Percentiles rank a stretch among this genome's conserved stretches.
Conservation (phyloP, 2,113 vertebrate species). For the Gorsachius goisagi region DNA sequence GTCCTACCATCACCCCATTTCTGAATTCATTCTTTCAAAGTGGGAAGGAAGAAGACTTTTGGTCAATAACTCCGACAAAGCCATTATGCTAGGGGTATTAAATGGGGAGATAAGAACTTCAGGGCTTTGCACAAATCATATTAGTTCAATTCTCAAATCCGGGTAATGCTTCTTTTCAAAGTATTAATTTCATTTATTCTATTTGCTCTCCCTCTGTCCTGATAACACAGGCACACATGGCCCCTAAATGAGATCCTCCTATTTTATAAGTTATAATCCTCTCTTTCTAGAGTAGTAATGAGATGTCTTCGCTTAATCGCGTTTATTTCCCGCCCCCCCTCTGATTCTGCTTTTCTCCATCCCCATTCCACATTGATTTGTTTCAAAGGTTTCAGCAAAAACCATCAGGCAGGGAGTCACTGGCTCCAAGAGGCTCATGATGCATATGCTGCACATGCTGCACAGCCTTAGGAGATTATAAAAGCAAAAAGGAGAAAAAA, state of each 20-base stretch:
- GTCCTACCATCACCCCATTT: neutral
- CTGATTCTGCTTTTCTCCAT: slow-evolving; percentile 33
- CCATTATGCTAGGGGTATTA: slow-evolving; percentile 63
- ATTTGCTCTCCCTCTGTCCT: slow-evolving; percentile 63
- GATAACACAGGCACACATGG: slow-evolving; percentile 52
- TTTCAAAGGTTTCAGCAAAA: slow-evolving; percentile 44
- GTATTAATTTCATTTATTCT: slow-evolving; percentile 79
- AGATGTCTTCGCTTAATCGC: slow-evolving; percentile 46
- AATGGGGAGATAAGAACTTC: slow-evolving; percentile 68
- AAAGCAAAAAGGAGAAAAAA: neutral
- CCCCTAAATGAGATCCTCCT: slow-evolving; percentile 57
- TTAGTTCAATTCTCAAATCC: slow-evolving; percentile 66
- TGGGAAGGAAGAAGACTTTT: neutral
- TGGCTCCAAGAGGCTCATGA: neutral
- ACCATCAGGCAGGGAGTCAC: neutral
- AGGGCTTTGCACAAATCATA: slow-evolving; percentile 68
- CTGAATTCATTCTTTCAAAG: slow-evolving; percentile 16
- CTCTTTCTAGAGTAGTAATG: slow-evolving; percentile 57
- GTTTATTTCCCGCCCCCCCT: neutral
- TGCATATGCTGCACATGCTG: neutral
- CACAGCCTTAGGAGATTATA: neutral
- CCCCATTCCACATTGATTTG: slow-evolving; percentile 34
- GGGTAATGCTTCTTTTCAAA: slow-evolving; percentile 63
- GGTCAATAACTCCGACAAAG: slow-evolving; percentile 55
- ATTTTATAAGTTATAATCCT: slow-evolving; percentile 56